Evolutionary conservation across 1,140 invertebrate genomes (phyloP), one percentile per base, ranked within the genome.

Genomic region (Ips typographus): DNA sequence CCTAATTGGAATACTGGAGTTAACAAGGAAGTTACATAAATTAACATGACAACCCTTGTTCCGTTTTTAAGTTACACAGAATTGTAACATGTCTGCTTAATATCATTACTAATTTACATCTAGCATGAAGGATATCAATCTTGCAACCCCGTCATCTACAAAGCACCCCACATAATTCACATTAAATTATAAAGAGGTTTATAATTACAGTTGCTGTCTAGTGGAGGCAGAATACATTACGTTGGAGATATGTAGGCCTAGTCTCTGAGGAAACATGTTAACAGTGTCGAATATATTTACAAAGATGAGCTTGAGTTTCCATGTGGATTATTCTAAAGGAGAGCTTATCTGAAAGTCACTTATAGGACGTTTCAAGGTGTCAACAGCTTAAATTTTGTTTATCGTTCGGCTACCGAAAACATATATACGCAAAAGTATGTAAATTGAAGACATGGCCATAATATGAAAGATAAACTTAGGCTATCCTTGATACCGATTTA

Each of bases 401-500:
- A 22, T 22, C 22, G 22, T 22, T 22, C 22, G 22, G 22, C 22
- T 22, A 22, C 22, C 22, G 22, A 22, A 22, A 22, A 22, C 22
- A 22, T 22, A 22, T 22, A 22, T 22, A 22, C 22, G 7, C 44
- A 49, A 49, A 22, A 2, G 44, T 49, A 49, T 49, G 44, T 22
- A 2, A 49, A 49, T 49, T 49, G 44, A 22, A 49, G 44, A 2
- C 3, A 49, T 5, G 7, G 41, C 4, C 60, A 49, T 62, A 49
- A 62, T 62, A 62, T 7, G n/a, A 44, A 62, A 49, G 60, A 47
- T 62, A 62, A 62, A 62, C 60, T 41, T 2, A 49, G 2, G 52
- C 39, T 55, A 55, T 64, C 62, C 47, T 64, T 64, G 47, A 64
- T 55, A 64, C 47, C 62, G 42, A 62, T 53, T 53, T 55, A 6